Conservation (phyloP, 2,797 vertebrate species). For the Chanos chanos region DNA sequence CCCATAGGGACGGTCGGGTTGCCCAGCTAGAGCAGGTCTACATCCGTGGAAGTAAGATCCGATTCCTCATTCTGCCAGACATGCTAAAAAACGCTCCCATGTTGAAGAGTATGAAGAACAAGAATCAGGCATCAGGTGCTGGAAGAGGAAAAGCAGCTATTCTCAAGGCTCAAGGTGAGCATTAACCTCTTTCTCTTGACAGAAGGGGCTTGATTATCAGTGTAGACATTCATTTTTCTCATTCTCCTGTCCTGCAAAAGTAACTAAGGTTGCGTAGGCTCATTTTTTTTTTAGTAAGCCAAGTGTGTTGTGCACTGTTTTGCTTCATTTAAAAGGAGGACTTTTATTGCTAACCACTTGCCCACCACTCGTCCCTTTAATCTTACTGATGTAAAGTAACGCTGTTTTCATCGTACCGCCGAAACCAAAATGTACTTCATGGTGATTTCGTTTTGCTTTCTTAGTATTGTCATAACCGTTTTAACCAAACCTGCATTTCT, state of each 20-base stretch:
- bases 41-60: conserved; percentile 97
- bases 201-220: too few relatives aligned
- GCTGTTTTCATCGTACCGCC: too few relatives aligned
- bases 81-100: conserved; percentile 99
- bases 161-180: conserved; percentile 95
- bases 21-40: conserved; percentile 97
- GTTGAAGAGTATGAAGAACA: conserved; percentile 99
- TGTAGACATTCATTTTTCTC: not conserved
- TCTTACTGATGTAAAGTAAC: too few relatives aligned
- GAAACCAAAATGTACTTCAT: too few relatives aligned
- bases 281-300: too few relatives aligned
- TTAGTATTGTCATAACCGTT: not conserved
- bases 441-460: too few relatives aligned
- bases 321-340: too few relatives aligned
- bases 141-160: conserved; percentile 96
- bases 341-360: too few relatives aligned
- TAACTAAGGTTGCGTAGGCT: too few relatives aligned
- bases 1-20: conserved; percentile 92
- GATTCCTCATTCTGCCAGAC: conserved; percentile 94
- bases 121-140: conserved; percentile 95
- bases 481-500: conserved; percentile 34
- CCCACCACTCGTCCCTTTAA: too few relatives aligned
- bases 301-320: too few relatives aligned
- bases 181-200: not conserved
- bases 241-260: too few relatives aligned